Evolutionary conservation across 2,888 invertebrate species (phyloP), one percentile per base, ranked within the genome.

Genomic region (Polydrusus pterygomalis): DNA sequence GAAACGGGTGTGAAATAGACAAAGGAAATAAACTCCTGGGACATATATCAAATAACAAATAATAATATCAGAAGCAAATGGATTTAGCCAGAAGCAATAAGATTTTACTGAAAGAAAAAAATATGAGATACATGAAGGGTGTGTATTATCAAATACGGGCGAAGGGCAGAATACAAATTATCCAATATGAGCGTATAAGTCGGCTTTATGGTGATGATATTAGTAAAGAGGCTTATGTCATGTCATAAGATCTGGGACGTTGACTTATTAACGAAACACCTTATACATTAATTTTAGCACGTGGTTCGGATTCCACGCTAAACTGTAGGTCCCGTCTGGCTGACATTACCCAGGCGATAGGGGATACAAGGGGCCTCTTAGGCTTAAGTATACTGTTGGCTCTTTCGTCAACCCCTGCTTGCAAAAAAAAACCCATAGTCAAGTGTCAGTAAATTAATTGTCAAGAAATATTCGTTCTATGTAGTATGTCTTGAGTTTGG

Each of bases 1-100:
- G 45, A 45, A 47, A 56, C 51, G 68, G 68, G 38, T 47, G 63
- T 30, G 38, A 65, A 38, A 49, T 49, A 49, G 68, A 68, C 68
- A 68, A 51, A 68, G 34, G 49, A 54, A 68, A 54, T 68, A 54
- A 40, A 43, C 54, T 68, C 20, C 40, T 49, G 38, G 49, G 25
- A 54, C 54, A 40, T 68, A 54, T 68, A 68, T 68, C 68, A 68
- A 54, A 68, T 51, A 51, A 18, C 51, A 54, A 68, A 68, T 68
- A 68, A 67, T 65, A 65, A 65, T 49, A 49, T 51, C 68, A 54
- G 68, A 51, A 38, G 68, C 54, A 54, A 54, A 54, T 38, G 68
- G 68, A 54, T 68, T 68, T 68, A 68, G 51, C 68, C 54, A 68
- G 56, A 54, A 68, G 68, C 68, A 68, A 68, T 68, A 68, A 54